Base-by-base conservation (phyloP, 2,888 invertebrate species). In the Pecten maximus region DNA sequence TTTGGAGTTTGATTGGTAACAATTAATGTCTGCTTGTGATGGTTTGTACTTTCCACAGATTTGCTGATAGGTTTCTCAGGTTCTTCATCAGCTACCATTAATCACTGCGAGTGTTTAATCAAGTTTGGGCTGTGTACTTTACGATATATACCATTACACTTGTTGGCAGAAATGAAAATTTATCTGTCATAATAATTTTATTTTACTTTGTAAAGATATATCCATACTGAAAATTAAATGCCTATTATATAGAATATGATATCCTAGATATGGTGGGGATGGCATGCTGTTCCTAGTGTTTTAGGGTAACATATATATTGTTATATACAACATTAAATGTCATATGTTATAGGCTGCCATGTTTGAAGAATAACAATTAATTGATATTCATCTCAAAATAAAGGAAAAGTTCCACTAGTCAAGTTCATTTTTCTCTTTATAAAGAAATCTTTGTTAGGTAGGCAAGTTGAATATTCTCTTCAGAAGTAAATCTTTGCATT, bases 41-140 rank as follows among this genome's bases (percentile, higher is more conserved):
- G 28, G 6, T 74, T 74, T 74, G 74, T 74, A 74, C 74, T 74
- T 35, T 74, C 10, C 35, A 74, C 74, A 28, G 74, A 74, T 74
- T 23, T 6, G 12, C 28, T 23, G 74, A 74, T 74, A 74, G 74
- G 35, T 28, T 35, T 74, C 74, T 35, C 74, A 74, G 35, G 74
- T 74, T 74, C 35, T 6, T 35, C 28, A 74, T 74, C 35, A 15
- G 6, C 10, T 10, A 15, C 23, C 35, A 35, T 74, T 35, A 74
- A 74, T 74, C 74, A 74, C 10, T 12, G 8, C 35, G 1, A 23
- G 28, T 74, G 35, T 74, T 28, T 23, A 74, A 74, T 74, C 74
- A 35, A 74, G 74, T 74, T 74, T 74, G 12, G 54, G 54, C 54
- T 54, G 6, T 54, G 74, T 74, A 74, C 74, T 74, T 74, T 74